A percentile compares a stretch with the other conserved stretches of the same genome.
These are phyloP conservation scores for Sceloporus tristichus DNA, from an alignment of 2,113 vertebrate species.

Conservation along the genomic window DNA sequence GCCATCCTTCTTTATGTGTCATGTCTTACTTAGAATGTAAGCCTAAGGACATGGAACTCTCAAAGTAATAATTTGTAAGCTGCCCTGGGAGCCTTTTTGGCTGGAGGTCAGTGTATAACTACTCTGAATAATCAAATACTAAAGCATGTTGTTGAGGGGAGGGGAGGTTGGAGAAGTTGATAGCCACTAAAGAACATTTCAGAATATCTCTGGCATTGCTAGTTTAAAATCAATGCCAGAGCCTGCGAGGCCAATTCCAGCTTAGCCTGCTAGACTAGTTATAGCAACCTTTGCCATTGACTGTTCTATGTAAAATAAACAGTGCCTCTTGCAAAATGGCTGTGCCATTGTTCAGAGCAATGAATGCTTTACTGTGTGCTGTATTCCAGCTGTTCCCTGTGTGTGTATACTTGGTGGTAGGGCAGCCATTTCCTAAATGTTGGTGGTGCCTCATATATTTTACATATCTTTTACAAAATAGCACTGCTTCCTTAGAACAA, in stretches of 20 bases:
- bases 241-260: constrained; percentile 25
- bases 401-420: constrained; percentile 52
- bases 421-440: constrained; percentile 53
- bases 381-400: constrained; percentile 46
- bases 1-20: too few species aligned
- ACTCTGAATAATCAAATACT: too few species aligned
- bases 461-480: constrained; percentile 52
- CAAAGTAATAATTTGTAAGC: too few species aligned
- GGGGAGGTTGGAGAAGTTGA: background rate
- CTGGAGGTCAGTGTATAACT: background rate
- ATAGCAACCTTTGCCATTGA: constrained; percentile 31
- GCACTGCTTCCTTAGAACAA: constrained; percentile 56
- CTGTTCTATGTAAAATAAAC: constrained; percentile 22
- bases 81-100: background rate
- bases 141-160: too few species aligned
- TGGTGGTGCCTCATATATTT: constrained; percentile 66
- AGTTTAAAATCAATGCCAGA: constrained; percentile 34
- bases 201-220: constrained; percentile 53
- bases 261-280: constrained; percentile 63
- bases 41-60: too few species aligned
- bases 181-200: constrained; percentile 35
- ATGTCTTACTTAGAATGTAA: too few species aligned
- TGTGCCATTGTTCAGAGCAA: background rate
- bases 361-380: constrained; percentile 11
- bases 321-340: constrained; percentile 16